Base-by-base conservation (phyloP, 2,888 invertebrate genomes). In the Brenthis hecate region DNA sequence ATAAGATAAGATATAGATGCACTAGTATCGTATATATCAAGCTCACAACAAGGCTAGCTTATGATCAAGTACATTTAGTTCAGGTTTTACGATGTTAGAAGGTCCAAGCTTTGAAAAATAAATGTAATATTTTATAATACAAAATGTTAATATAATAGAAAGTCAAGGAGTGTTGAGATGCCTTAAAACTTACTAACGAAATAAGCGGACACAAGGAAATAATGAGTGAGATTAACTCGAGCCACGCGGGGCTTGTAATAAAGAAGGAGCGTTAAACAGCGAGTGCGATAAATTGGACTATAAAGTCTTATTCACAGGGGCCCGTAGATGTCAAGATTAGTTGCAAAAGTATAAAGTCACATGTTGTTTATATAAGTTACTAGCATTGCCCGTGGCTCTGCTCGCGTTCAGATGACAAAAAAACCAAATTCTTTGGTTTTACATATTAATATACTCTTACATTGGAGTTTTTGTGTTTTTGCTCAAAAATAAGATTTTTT, bases 261-360 rank as follows among this genome's bases (percentile, higher is more conserved):
- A 68, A 68, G 68, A 60, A 65, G 55, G 50, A 63, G 58, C 64
- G 58, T 68, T 68, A 68, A 58, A 55, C 55, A 55, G 68, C 58
- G 19, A 56, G 54, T 68, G 48, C 64, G 68, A 67, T 67, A 61
- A 68, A 68, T 65, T 65, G 68, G 58, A 65, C 55, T 58, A 55
- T 58, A 68, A 64, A 55, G 43, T 54, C 32, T 66, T 54, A 65
- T 23, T 58, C 58, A 68, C 55, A 68, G 58, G 53, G 54, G 32
- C 48, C 32, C 28, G 65, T 66, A 60, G 32, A 13, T 48, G 54
- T 54, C 28, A 11, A n/a, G n/a, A 28, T 48, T 28, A 5, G 58
- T 48, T 28, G 5, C 11, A 48, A 11, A 50, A 60, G n/a, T 58
- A 28, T 8, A 28, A 60, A 51, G 36, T n/a, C 36, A 36, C 13